Base-by-base conservation (phyloP, 2,888 invertebrate genomes). In the Cinara cedri region DNA sequence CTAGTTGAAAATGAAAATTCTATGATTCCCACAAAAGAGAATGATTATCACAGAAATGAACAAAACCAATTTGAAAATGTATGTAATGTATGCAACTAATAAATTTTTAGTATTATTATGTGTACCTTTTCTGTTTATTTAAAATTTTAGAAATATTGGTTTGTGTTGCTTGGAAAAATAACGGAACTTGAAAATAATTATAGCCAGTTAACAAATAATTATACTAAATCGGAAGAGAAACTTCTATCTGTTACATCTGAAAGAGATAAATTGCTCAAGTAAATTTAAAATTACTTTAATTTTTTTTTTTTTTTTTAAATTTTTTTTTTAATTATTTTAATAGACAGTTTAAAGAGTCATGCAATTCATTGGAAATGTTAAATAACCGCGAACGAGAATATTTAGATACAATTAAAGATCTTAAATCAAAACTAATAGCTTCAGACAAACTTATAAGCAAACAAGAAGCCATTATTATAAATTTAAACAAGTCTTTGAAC, bases 151-250 rank as follows among this genome's bases (percentile, higher is more conserved):
- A 65, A 68, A 76, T 49, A 66, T 78, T 78, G 34, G 57, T 51
- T 70, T 21, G 24, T 51, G n/a, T 49, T 70, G 24, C 16, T 60
- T 21, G 34, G 10, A 16, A 78, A 78, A 62, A 70, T 78, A 70
- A 60, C 60, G 16, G 78, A 78, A 49, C 78, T 78, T 62, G 78
- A 78, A 78, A 70, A 62, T 70, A 60, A 70, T 62, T 70, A 78
- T 78, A 51, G 46, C 21, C 60, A 51, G 1, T 16, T 70, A 13
- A 60, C 51, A 42, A 78, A 78, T 51, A 49, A 68, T 60, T 49
- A 51, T 13, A 78, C 19, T 11, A 49, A 21, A 34, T 51, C 42
- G 21, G 70, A 70, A 78, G 78, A 78, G 49, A 70, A 78, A 24
- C 42, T 78, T 0, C 19, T 42, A 8, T n/a, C 11, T 70, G 42